Conservation (phyloP, 2,113 vertebrate genomes). For the Oreochromis spilurus region DNA sequence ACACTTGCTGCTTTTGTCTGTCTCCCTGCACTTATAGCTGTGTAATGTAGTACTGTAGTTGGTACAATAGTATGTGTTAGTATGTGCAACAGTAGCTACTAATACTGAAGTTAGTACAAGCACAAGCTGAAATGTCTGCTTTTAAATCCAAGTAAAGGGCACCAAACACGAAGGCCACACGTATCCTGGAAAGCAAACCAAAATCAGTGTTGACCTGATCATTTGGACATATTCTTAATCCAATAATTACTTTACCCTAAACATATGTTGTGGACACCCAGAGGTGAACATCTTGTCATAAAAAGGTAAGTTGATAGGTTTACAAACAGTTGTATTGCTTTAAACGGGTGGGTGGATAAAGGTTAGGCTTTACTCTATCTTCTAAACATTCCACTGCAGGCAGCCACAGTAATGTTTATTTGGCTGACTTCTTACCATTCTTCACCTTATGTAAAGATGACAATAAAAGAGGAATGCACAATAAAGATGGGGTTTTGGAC, state of each 20-base stretch:
- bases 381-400: conserved; percentile 61
- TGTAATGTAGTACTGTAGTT: not conserved
- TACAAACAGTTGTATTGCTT: not conserved
- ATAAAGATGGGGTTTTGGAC: not conserved
- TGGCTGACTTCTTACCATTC: conserved; percentile 5
- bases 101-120: not conserved
- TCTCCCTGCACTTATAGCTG: not conserved
- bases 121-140: not conserved
- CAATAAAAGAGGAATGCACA: conserved; percentile 62
- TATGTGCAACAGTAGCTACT: not conserved
- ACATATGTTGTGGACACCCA: not conserved
- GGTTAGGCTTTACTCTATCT: conserved; percentile 18
- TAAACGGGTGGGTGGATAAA: not conserved
- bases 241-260: not conserved
- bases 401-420: not conserved
- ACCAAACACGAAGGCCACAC: not conserved
- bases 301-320: not conserved
- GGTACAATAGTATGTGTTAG: not conserved
- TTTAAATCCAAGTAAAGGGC: not conserved
- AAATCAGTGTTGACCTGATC: not conserved
- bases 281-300: not conserved
- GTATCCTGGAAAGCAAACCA: not conserved
- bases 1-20: not conserved
- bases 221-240: not conserved
- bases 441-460: conserved; percentile 48